Evolutionary conservation across 2,888 invertebrate species (phyloP), one percentile per base, ranked within the genome.

Genomic region (Resseliella maxima): DNA sequence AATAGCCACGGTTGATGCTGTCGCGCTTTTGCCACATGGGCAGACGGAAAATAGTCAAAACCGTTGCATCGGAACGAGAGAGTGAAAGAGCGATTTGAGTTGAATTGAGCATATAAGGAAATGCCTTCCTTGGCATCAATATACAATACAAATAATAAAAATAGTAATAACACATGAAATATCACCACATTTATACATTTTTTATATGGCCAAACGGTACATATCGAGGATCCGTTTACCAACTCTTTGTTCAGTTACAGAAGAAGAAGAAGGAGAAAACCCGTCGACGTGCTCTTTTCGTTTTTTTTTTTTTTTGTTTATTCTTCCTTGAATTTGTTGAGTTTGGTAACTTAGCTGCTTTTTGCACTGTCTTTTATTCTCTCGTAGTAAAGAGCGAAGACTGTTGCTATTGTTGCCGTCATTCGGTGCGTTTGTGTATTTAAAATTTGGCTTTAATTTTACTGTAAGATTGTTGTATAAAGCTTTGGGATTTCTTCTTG

Each of bases 161-260:
- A 21, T 50, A 24, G 24, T 31, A 72, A 72, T 31, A 72, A 72
- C 27, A 72, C 72, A 31, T 72, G 72, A 31, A 72, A 72, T 72
- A 72, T 31, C 72, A 72, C 72, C 35, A 72, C 72, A 72, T 72
- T 72, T 31, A 72, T 72, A 72, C 35, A 72, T 72, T 31, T 72
- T 72, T 31, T 72, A 72, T 72, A 72, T 72, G n/a, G 0, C n/a
- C n/a, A n/a, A n/a, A n/a, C 0, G 31, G 1, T 31, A 12, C 8
- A 15, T 72, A 5, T 18, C 1, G 18, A 50, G 46, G 46, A 18
- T 8, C 46, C 18, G 46, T 18, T 50, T 50, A 50, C 18, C n/a
- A n/a, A n/a, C n/a, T n/a, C n/a, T n/a, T n/a, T n/a, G n/a, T n/a
- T n/a, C n/a, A n/a, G n/a, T n/a, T n/a, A n/a, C n/a, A n/a, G n/a